A percentile compares a stretch with the other conserved stretches of the same genome.
These are phyloP conservation scores for Mobula hypostoma DNA, from an alignment of 2,113 vertebrate genomes.

Conservation along the genomic window DNA sequence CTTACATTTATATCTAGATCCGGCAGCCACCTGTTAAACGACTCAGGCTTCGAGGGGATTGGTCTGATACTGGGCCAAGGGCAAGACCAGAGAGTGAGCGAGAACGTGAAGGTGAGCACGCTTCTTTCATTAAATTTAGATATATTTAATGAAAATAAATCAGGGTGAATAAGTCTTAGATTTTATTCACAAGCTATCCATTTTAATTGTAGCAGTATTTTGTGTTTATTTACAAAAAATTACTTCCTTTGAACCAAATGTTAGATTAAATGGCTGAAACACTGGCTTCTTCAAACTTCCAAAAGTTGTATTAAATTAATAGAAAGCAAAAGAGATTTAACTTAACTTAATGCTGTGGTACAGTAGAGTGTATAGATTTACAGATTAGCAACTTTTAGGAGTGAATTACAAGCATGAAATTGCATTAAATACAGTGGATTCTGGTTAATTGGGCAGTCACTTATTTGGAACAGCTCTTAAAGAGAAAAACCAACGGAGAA, in stretches of 20 bases:
- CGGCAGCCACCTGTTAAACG: slow-evolving; percentile 93
- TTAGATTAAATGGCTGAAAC: background rate
- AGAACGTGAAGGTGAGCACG: slow-evolving; percentile 79
- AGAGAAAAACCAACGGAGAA: too few species aligned
- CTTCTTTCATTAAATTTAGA: background rate
- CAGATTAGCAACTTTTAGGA: background rate
- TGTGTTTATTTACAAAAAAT: too few species aligned
- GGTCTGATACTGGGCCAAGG: slow-evolving; percentile 95
- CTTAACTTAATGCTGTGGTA: background rate
- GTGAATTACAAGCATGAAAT: background rate
- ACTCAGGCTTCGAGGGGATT: slow-evolving; percentile 85
- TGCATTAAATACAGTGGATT: background rate
- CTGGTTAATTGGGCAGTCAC: too few species aligned
- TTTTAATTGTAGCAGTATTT: too few species aligned
- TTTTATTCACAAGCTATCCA: too few species aligned
- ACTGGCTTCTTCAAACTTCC: background rate
- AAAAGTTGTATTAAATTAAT: background rate
- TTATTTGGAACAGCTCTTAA: too few species aligned
- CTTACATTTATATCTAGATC: slow-evolving; percentile 57
- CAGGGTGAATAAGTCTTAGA: too few species aligned
- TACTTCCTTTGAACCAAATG: too few species aligned
- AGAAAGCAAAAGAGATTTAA: background rate
- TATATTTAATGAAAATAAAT: too few species aligned
- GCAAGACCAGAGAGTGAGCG: slow-evolving; percentile 94
- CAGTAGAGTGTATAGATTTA: background rate